These are phyloP conservation scores for Conops quadrifasciatus DNA, from an alignment of 2,888 invertebrate species.

Conservation along the genomic window DNA sequence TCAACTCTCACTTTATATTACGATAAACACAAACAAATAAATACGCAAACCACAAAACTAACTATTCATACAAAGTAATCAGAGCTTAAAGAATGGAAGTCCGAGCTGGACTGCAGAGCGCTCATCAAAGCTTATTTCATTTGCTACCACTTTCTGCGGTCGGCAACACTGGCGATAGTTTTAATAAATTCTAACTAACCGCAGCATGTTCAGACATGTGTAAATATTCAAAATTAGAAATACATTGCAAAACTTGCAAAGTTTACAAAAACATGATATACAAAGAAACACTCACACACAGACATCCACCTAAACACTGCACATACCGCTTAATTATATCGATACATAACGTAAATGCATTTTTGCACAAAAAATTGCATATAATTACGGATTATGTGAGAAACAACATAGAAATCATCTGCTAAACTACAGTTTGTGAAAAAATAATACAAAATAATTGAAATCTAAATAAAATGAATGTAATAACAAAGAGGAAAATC, in stretches of 20 bases:
- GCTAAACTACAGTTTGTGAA: conserved; percentile 15
- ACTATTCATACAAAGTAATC: conserved; percentile 3
- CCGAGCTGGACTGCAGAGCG: not conserved
- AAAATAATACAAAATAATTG: conserved; percentile 20
- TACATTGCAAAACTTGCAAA: not conserved
- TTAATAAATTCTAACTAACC: not conserved
- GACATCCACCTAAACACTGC: not conserved
- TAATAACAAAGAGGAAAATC: conserved; percentile 32
- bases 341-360: too few species aligned
- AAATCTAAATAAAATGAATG: conserved; percentile 37
- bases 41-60: conserved; percentile 1
- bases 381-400: not conserved
- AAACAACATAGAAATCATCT: not conserved
- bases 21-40: not conserved
- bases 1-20: not conserved
- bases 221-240: not conserved
- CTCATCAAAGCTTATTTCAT: not conserved
- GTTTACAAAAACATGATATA: not conserved
- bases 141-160: not conserved
- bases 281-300: not conserved
- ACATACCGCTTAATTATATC: conserved; percentile 11
- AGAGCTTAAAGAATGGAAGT: conserved; percentile 14
- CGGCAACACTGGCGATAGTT: not conserved
- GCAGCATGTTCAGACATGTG: not conserved
- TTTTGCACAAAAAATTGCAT: not conserved